Conservation (phyloP, 2,888 invertebrate genomes). For the Rotaria sp. region DNA sequence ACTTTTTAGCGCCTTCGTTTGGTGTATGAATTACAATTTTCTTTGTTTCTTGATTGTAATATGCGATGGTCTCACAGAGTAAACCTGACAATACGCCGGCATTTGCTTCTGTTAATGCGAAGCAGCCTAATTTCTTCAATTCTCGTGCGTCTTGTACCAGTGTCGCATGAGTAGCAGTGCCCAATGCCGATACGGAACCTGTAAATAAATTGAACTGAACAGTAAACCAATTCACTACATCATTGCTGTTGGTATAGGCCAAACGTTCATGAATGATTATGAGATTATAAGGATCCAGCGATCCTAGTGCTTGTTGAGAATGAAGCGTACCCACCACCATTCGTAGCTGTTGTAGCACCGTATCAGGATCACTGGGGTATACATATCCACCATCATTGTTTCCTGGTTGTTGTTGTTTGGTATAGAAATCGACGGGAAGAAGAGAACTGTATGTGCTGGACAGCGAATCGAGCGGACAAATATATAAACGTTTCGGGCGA, state of each 20-base stretch:
- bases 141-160: not conserved
- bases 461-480: not conserved
- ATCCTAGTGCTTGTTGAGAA: not conserved
- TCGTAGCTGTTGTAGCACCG: not conserved
- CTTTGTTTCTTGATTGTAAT: constrained; percentile 16
- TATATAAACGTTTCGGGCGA: not conserved
- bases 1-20: not conserved
- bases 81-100: constrained; percentile 6
- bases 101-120: not conserved
- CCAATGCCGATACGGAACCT: not conserved
- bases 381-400: constrained; percentile 8
- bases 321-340: not conserved
- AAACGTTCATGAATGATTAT: constrained; percentile 18
- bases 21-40: not conserved
- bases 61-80: not conserved
- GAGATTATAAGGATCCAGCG: not conserved
- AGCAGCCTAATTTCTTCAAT: not conserved
- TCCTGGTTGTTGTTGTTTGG: not conserved
- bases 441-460: not conserved
- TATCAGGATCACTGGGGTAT: not conserved
- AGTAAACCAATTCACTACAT: constrained; percentile 14
- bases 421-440: not conserved
- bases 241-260: constrained; percentile 1
- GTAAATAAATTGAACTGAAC: constrained; percentile 29
- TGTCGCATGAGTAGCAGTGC: not conserved